phyloP scores from a whole-genome alignment of 2,797 vertebrate genomes.

The Pseudochirops corinnae region DNA sequence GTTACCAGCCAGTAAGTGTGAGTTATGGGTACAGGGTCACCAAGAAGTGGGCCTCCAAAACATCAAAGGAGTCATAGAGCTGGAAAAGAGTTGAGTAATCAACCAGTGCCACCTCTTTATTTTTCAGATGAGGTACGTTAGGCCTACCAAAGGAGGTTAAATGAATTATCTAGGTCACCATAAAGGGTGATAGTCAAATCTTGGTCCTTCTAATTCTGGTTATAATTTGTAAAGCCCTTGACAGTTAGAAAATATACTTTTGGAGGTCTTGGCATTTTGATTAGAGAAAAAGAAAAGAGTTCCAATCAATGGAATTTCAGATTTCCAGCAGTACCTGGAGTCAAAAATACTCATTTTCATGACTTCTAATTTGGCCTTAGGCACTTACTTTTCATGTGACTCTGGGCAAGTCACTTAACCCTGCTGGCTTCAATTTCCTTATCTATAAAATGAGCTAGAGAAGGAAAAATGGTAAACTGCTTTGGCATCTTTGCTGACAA shows the following conservation, averaged over 20 bases:
- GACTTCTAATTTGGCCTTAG: too few relatives aligned
- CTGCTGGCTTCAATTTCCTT: too few relatives aligned
- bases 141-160: not conserved
- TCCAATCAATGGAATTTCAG: not conserved
- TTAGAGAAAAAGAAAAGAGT: not conserved
- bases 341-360: too few relatives aligned
- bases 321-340: not conserved
- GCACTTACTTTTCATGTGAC: too few relatives aligned
- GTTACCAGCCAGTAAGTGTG: not conserved
- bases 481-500: too few relatives aligned
- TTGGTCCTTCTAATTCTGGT: not conserved
- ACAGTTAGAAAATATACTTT: not conserved
- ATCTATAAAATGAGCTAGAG: too few relatives aligned
- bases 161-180: not conserved
- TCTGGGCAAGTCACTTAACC: too few relatives aligned
- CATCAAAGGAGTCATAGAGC: not conserved
- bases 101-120: not conserved
- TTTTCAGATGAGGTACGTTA: not conserved
- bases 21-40: not conserved
- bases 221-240: not conserved
- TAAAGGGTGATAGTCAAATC: not conserved
- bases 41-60: not conserved
- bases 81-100: not conserved
- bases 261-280: not conserved
- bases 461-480: too few relatives aligned